phyloP scores from a whole-genome alignment of 2,888 invertebrate genomes.

The Mechanitis mazaeus region DNA sequence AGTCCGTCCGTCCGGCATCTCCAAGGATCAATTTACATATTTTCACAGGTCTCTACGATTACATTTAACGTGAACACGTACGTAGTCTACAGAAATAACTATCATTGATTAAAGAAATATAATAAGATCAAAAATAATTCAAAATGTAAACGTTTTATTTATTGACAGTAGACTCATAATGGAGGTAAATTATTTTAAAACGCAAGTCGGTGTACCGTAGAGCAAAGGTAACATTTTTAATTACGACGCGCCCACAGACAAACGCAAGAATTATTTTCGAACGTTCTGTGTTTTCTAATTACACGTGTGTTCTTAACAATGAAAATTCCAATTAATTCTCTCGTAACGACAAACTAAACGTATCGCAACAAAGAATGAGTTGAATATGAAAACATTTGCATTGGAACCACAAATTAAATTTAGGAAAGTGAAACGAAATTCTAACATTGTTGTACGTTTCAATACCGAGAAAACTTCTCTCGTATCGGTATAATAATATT shows the following conservation, averaged over 20 bases:
- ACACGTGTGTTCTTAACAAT: conserved; percentile 60
- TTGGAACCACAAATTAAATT: conserved; percentile 59
- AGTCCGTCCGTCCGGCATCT: conserved; percentile 71
- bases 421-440: conserved; percentile 53
- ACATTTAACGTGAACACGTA: conserved; percentile 54
- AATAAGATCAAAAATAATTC: not conserved
- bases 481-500: too few species aligned
- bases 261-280: conserved; percentile 47
- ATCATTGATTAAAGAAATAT: not conserved
- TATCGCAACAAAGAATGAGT: conserved; percentile 50
- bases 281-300: conserved; percentile 54
- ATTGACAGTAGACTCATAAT: conserved; percentile 17
- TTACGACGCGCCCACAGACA: conserved; percentile 35
- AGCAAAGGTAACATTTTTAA: conserved; percentile 38
- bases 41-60: conserved; percentile 72
- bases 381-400: conserved; percentile 39
- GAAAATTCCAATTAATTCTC: conserved; percentile 66
- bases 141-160: conserved; percentile 9
- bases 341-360: conserved; percentile 53
- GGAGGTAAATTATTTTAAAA: conserved; percentile 14
- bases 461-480: too few species aligned
- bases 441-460: not conserved
- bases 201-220: conserved; percentile 21
- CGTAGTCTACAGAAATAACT: conserved; percentile 8
- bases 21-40: conserved; percentile 76